Evolutionary conservation across 1,140 invertebrate species (phyloP).

Genomic region (Cryptotermes secundus): DNA sequence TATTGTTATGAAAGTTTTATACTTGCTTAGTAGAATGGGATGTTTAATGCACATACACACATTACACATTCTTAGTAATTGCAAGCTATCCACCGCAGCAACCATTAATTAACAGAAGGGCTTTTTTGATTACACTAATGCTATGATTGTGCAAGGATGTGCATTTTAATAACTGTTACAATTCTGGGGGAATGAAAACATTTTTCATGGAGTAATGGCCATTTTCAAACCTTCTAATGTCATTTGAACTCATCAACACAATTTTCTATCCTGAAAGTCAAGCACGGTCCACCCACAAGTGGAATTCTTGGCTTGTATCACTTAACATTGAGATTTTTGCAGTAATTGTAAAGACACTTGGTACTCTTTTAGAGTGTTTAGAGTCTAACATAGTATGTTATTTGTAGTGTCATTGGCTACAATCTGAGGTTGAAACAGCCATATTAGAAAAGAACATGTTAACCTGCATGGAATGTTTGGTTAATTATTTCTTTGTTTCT

Average conservation of each 20-base stretch:
- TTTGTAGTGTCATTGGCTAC: background rate
- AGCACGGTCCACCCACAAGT: background rate
- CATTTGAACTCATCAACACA: background rate
- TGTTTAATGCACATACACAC: slow-evolving; percentile 16
- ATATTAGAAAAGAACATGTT: background rate
- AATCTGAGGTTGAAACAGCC: background rate
- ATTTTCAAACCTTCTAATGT: background rate
- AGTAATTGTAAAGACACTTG: background rate
- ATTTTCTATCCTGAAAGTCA: background rate
- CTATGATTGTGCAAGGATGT: background rate
- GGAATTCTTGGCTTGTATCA: background rate
- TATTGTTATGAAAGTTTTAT: background rate
- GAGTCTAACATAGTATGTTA: background rate
- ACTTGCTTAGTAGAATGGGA: slow-evolving; percentile 5
- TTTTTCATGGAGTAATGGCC: slow-evolving; percentile 10
- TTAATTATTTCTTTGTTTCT: background rate
- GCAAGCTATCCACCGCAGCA: background rate
- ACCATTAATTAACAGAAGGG: background rate
- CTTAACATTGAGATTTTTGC: background rate
- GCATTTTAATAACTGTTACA: slow-evolving; percentile 15
- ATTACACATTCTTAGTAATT: background rate
- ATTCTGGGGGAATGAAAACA: background rate
- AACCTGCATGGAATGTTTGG: background rate
- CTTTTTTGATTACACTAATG: slow-evolving; percentile 13
- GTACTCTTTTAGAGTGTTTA: background rate